phyloP scores from a whole-genome alignment of 2,797 vertebrate genomes.

The Hozukius guyotensis region DNA sequence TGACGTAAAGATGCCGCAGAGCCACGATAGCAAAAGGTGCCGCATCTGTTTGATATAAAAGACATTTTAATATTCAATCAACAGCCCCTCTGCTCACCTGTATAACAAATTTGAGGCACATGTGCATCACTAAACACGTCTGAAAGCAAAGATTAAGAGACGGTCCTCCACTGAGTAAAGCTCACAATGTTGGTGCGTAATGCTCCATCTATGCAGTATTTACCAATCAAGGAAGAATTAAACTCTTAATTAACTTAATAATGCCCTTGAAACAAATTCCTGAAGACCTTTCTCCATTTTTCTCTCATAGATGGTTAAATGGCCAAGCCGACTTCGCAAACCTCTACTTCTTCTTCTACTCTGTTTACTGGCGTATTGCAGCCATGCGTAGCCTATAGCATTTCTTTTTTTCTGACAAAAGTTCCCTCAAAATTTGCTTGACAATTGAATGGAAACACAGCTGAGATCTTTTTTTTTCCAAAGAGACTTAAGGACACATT shows the following conservation, averaged over 20 bases:
- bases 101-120: accelerated
- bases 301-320: neutral
- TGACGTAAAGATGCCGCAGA: neutral
- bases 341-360: too few relatives aligned
- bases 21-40: neutral
- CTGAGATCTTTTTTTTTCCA: neutral
- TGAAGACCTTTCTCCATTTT: neutral
- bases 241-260: neutral
- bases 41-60: neutral
- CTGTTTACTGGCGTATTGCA: neutral
- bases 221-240: neutral
- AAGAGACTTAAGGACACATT: neutral
- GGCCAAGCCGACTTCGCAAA: accelerated
- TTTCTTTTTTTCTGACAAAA: neutral
- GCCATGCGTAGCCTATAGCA: neutral
- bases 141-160: neutral
- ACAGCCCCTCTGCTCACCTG: neutral
- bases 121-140: neutral
- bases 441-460: neutral
- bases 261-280: neutral
- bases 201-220: neutral
- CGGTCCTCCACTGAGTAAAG: too few relatives aligned
- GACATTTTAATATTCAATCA: neutral
- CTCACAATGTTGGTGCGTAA: neutral
- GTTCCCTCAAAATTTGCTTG: neutral